A percentile compares a stretch with the other conserved stretches of the same genome.
Conservation (phyloP, 2,113 vertebrate genomes). For the Tetrax tetrax region DNA sequence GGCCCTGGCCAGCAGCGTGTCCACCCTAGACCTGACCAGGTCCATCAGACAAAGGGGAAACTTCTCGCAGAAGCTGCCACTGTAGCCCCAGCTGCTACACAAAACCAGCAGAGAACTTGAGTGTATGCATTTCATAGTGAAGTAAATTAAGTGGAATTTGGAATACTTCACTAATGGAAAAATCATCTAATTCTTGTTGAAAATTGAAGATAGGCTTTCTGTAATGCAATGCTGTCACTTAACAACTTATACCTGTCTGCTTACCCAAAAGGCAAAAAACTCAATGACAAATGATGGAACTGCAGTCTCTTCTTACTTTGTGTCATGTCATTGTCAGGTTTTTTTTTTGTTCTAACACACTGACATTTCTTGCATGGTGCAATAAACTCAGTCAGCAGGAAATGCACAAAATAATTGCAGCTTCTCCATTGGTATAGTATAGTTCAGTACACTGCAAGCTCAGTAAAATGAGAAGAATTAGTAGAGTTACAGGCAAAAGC, state of each 20-base stretch:
- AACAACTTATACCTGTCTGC: conserved; percentile 6
- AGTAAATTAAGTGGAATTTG: background rate
- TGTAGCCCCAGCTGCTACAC: no score
- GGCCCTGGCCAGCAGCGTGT: no score
- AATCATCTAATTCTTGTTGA: background rate
- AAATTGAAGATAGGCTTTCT: background rate
- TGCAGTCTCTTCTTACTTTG: background rate
- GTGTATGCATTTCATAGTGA: background rate
- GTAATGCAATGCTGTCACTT: background rate
- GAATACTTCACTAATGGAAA: background rate
- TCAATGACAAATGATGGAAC: background rate
- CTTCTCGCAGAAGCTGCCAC: no score
- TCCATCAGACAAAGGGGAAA: no score
- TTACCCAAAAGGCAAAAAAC: conserved; percentile 2
- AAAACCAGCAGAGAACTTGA: background rate
- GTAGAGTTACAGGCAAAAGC: conserved; percentile 24
- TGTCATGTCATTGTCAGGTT: background rate
- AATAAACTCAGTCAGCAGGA: conserved; percentile 38
- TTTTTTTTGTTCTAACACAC: conserved; percentile 28
- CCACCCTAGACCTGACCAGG: no score
- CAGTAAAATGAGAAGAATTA: conserved; percentile 41
- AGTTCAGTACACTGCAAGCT: background rate
- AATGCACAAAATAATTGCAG: conserved; percentile 50
- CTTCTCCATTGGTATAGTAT: background rate
- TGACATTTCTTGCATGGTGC: conserved; percentile 11